Conservation (phyloP, 2,797 vertebrate species). For the Gephyroberyx darwinii region DNA sequence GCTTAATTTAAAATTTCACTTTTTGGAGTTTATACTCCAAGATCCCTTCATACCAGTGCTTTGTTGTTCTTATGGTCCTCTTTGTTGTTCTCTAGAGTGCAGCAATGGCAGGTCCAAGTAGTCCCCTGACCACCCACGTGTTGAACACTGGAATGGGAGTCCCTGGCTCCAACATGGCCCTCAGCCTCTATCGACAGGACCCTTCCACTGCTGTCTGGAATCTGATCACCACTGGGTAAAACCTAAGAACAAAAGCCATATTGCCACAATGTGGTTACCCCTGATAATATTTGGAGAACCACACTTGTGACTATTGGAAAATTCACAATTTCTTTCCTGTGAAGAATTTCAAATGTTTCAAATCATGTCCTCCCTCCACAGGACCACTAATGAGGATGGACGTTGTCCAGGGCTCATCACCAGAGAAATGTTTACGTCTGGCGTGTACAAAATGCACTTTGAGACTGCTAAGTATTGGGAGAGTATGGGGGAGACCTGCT, state of each 20-base stretch:
- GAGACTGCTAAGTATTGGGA: slow-evolving; percentile 90
- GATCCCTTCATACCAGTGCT: not conserved
- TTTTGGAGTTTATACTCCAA: not conserved
- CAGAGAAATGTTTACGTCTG: slow-evolving; percentile 75
- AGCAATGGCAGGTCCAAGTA: slow-evolving; percentile 70
- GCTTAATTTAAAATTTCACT: not conserved
- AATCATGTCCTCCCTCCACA: slow-evolving; percentile 53
- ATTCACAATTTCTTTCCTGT: not conserved
- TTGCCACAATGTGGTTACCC: not conserved
- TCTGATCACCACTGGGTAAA: slow-evolving; percentile 77
- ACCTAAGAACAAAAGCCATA: not conserved
- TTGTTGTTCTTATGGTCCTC: not conserved
- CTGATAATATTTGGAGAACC: not conserved
- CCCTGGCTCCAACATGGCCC: slow-evolving; percentile 76
- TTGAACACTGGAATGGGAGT: slow-evolving; percentile 78
- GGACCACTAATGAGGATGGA: slow-evolving; percentile 85
- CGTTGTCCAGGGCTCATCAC: slow-evolving; percentile 83
- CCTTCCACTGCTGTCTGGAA: slow-evolving; percentile 68
- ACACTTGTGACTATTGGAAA: not conserved
- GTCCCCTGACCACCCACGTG: slow-evolving; percentile 83
- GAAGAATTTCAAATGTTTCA: not conserved
- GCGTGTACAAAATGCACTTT: slow-evolving; percentile 90
- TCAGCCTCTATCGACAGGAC: slow-evolving; percentile 74
- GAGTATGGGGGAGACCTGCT: slow-evolving; percentile 79
- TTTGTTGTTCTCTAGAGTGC: slow-evolving; percentile 54